Base-by-base conservation (phyloP, 1,140 invertebrate species). In the Acromyrmex heyeri region DNA sequence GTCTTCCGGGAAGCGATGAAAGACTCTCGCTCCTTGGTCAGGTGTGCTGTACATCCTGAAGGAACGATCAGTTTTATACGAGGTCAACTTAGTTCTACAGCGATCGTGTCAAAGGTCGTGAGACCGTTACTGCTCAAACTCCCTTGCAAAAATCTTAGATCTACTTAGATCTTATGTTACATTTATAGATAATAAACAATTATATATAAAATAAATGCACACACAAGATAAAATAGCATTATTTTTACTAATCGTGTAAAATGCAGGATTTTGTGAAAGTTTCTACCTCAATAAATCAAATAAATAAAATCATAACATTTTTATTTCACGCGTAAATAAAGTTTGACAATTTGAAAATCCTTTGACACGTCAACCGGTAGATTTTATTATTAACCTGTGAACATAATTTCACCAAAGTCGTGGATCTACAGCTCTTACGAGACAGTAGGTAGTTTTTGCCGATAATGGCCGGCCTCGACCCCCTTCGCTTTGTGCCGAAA, bases 1-100 rank as follows among this genome's bases (percentile, higher is more conserved):
- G 88, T 93, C 92, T 93, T 93, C 93, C 93, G 88, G 93, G 93
- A 93, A 93, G 87, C 77, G 90, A 90, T 89, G 90, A 92, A 91
- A 93, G 91, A 91, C 87, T 85, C 91, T 90, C 87, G 75, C 62
- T 87, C 70, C 89, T 87, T 86, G 86, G 86, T 92, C 92, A 91
- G 89, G 92, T 92, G 92, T 88, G 81, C 83, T 53, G 62, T 59
- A 48, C 64, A 61, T 85, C 27, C 61, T 61, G 70, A 88, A 86
- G 44, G 53, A 70, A 86, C 67, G 88, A 88, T 77, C 82, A 87
- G 89, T 90, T 88, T 86, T 88, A 61, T 87, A 59, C 72, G 55
- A 61, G 82, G 89, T 90, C 88, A 87, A 59, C 59, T 57, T 77
- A 14, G 50, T 77, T 90, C 85, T 90, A 86, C 76, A 59, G 34